These are phyloP conservation scores for Ptilorrhoa leucosticta DNA, from an alignment of 2,113 vertebrate genomes.

Conservation along the genomic window DNA sequence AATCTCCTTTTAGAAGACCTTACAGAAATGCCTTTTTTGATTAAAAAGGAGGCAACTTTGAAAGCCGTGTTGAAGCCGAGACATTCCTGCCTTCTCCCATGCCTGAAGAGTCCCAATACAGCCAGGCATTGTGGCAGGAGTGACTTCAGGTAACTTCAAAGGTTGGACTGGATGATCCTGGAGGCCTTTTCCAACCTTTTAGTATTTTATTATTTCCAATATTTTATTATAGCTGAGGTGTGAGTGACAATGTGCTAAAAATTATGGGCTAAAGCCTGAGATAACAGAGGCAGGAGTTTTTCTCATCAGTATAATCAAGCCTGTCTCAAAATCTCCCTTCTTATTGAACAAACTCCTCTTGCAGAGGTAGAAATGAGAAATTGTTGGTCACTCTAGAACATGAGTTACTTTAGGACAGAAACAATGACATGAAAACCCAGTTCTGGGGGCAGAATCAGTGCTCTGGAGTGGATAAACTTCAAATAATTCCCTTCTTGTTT, in stretches of 20 bases:
- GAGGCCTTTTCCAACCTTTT: background rate
- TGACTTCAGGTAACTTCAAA: background rate
- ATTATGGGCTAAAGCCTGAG: background rate
- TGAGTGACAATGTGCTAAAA: background rate
- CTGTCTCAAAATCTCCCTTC: background rate
- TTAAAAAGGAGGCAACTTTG: background rate
- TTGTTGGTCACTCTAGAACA: background rate
- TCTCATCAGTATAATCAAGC: background rate
- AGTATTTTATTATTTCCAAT: background rate
- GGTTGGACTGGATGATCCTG: background rate
- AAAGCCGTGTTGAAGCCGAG: background rate
- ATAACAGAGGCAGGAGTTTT: background rate
- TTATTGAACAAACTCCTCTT: background rate
- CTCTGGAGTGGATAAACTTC: background rate
- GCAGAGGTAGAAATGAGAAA: background rate
- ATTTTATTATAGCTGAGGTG: background rate
- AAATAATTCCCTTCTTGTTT: background rate
- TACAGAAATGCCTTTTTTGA: background rate
- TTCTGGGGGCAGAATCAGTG: background rate
- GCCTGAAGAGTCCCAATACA: background rate
- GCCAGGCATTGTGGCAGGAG: background rate
- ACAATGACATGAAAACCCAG: background rate
- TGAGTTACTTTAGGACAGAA: background rate
- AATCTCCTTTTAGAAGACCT: background rate
- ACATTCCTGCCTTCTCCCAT: background rate